phyloP scores from a whole-genome alignment of 2,888 invertebrate genomes.

The Rotaria macrura region DNA sequence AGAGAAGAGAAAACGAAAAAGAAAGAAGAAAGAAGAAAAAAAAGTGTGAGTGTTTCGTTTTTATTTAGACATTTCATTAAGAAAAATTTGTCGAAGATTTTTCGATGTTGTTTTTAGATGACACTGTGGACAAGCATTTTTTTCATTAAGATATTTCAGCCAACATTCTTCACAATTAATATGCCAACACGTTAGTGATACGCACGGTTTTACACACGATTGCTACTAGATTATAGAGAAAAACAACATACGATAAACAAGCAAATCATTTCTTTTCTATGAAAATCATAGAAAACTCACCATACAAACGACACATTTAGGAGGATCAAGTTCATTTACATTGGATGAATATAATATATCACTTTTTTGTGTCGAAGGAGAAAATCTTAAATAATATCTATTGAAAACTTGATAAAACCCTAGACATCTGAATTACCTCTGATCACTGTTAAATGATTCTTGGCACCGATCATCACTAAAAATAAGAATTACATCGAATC shows the following conservation, averaged over 20 bases:
- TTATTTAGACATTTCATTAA: background rate
- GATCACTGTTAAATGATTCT: constrained; percentile 21
- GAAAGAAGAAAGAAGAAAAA: background rate
- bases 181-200: background rate
- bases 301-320: constrained; percentile 2
- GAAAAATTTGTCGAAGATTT: constrained; percentile 6
- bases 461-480: constrained; percentile 5
- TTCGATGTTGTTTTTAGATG: background rate
- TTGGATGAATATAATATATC: background rate
- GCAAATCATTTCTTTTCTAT: background rate
- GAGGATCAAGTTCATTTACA: background rate
- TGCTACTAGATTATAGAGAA: background rate
- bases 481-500: no score
- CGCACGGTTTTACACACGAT: constrained; percentile 19
- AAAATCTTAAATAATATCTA: background rate
- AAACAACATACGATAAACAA: background rate
- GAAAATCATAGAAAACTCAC: background rate
- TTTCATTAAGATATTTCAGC: background rate
- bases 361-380: constrained; percentile 2
- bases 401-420: background rate
- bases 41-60: background rate
- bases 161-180: constrained; percentile 21
- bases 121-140: constrained; percentile 4
- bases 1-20: background rate
- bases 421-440: background rate